Percentiles rank a stretch among this genome's conserved stretches.
Conservation (phyloP, 37 sponge, comb jelly and placozoan genomes). For the Spongilla lacustris region DNA sequence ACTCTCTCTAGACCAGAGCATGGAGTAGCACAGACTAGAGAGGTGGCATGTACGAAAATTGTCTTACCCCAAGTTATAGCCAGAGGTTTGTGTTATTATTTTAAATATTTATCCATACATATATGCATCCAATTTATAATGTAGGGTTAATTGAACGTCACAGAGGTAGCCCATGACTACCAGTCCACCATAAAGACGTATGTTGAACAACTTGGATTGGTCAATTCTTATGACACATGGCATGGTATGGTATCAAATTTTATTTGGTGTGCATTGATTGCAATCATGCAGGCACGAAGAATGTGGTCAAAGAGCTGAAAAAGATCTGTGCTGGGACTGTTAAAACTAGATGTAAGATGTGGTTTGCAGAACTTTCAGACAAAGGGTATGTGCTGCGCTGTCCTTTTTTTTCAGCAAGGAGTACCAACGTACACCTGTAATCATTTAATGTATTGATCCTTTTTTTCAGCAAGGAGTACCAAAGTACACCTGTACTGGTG, state of each 20-base stretch:
- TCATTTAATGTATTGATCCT: neutral
- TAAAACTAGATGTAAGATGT: constrained; percentile 6
- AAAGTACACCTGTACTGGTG: constrained; percentile 30
- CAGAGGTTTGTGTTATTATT: neutral
- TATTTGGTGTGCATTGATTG: neutral
- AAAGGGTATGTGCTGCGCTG: constrained; percentile 1
- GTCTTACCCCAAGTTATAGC: constrained; percentile 17
- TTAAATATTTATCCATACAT: neutral
- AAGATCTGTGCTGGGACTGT: constrained; percentile 5
- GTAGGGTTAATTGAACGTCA: neutral
- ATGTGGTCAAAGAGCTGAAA: constrained; percentile 6
- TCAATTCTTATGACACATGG: constrained; percentile 31
- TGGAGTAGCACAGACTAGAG: neutral
- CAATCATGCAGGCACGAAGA: constrained; percentile 15
- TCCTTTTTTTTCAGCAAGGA: neutral
- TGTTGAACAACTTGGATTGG: neutral
- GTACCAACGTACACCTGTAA: constrained; percentile 28
- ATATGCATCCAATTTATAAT: neutral
- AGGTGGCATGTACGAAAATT: constrained; percentile 15
- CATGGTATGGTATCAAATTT: constrained; percentile 21
- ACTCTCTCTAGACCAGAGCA: no score
- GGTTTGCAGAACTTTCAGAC: constrained; percentile 42
- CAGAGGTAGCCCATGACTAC: constrained; percentile 31
- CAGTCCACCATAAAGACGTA: neutral
- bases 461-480: constrained; percentile 5